Base-by-base conservation (phyloP, 2,888 invertebrate species). In the Nebria brevicollis region DNA sequence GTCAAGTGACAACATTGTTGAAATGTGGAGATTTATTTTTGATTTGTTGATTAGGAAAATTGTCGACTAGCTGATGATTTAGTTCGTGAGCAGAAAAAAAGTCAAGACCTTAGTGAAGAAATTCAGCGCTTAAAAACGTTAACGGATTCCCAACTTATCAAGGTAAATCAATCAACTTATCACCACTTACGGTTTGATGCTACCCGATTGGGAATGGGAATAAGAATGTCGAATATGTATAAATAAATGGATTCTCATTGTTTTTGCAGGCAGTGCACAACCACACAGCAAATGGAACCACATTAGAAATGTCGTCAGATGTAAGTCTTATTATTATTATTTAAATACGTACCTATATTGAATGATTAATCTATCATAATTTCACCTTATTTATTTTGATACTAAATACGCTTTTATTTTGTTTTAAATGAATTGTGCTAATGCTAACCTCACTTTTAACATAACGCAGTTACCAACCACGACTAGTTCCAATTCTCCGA, bases 41-140 rank as follows among this genome's bases (percentile, higher is more conserved):
- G n/a, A 77, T n/a, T 54, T 54, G 2, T 76, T 70, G n/a, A 77
- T n/a, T 43, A 83, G 83, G 83, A 83, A 41, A 83, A 81, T 74
- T 64, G 66, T 15, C 77, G 81, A 13, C 11, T 83, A 64, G 66
- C 80, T 8, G 68, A 72, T 64, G 75, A 81, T 34, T 74, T 83
- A 65, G 72, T 74, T 20, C 70, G n/a, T 65, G 83, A 83, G 76
- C 82, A 79, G 43, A 72, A 81, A 72, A 41, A 81, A 54, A 74
- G 82, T 74, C 72, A 81, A 70, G 81, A 81, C 42, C 76, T 83
- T 41, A 82, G 64, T 79, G 81, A 82, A 65, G 83, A 83, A 81
- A 66, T 81, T 26, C 65, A 77, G 42, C 72, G 73, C 20, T 72
- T 81, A 72, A 72, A 70, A 66, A 68, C 65, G 41, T 20, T 34